phyloP scores from a whole-genome alignment of 1,140 invertebrate genomes.

The Plectrocnemia conspersa region DNA sequence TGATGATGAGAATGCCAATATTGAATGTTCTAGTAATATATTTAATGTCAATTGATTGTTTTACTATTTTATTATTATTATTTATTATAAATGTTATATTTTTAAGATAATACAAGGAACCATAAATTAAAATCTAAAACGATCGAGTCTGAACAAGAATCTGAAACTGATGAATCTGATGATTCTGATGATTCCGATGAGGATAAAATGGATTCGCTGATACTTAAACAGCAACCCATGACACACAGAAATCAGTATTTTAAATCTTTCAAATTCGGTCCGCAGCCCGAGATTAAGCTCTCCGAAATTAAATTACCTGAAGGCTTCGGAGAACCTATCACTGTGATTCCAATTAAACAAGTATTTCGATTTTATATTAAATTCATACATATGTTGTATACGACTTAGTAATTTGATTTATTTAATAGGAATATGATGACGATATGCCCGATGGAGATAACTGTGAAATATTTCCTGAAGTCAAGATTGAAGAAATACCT shows the following conservation, averaged over 20 bases:
- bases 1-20: neutral
- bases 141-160: neutral
- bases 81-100: neutral
- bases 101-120: neutral
- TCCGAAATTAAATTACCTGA: slow-evolving; percentile 27
- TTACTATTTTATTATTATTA: slow-evolving; percentile 3
- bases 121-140: slow-evolving; percentile 10
- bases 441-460: slow-evolving; percentile 5
- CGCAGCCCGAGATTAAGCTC: slow-evolving; percentile 3
- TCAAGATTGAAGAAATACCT: slow-evolving; percentile 21
- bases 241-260: slow-evolving; percentile 27
- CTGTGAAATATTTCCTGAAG: slow-evolving; percentile 15
- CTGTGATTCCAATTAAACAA: slow-evolving; percentile 33
- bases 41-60: neutral
- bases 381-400: too few species aligned
- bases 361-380: too few species aligned
- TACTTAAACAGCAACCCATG: neutral
- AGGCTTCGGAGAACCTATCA: slow-evolving; percentile 27
- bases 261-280: slow-evolving; percentile 27
- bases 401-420: too few species aligned
- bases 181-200: slow-evolving; percentile 24
- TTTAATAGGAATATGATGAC: slow-evolving; percentile 32
- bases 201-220: slow-evolving; percentile 10
- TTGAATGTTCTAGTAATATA: neutral
- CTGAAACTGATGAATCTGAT: slow-evolving; percentile 4